phyloP scores from a whole-genome alignment of 2,888 invertebrate species.

The Drosophila yooni region DNA sequence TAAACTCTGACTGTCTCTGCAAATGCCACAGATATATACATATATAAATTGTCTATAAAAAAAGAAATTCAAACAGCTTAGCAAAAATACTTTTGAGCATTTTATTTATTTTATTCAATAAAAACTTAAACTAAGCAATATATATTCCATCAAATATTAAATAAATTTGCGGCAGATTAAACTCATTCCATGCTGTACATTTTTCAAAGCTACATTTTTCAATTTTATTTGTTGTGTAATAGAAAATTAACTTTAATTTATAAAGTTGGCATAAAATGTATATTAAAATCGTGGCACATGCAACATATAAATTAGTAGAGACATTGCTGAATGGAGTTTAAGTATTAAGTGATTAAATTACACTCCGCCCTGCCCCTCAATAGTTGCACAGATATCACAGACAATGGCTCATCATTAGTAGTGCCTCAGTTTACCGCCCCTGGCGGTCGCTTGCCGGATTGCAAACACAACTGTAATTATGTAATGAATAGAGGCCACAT shows the following conservation, averaged over 20 bases:
- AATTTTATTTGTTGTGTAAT: neutral
- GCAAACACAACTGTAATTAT: constrained; percentile 78
- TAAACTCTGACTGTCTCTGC: constrained; percentile 7
- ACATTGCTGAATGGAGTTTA: neutral
- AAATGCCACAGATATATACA: neutral
- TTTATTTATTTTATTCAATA: constrained; percentile 4
- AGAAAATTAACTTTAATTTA: no score
- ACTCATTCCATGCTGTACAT: neutral
- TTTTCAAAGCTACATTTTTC: neutral
- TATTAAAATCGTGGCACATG: no score
- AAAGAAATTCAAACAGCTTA: neutral
- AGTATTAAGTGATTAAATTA: constrained; percentile 31
- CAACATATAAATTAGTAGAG: neutral
- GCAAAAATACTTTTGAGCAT: neutral
- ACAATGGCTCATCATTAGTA: constrained; percentile 71
- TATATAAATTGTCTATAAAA: constrained; percentile 16
- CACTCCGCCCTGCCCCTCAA: neutral
- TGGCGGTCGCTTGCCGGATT: constrained; percentile 48
- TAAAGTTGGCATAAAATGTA: no score
- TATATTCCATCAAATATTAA: neutral
- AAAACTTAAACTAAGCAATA: neutral
- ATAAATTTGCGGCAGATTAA: neutral
- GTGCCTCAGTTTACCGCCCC: constrained; percentile 27
- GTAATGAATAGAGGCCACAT: constrained; percentile 75
- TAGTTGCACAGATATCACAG: constrained; percentile 4